Evolutionary conservation across 2,797 vertebrate species (phyloP), one percentile per base, ranked within the genome.

Genomic region (Enteromius thamalakanensis): DNA sequence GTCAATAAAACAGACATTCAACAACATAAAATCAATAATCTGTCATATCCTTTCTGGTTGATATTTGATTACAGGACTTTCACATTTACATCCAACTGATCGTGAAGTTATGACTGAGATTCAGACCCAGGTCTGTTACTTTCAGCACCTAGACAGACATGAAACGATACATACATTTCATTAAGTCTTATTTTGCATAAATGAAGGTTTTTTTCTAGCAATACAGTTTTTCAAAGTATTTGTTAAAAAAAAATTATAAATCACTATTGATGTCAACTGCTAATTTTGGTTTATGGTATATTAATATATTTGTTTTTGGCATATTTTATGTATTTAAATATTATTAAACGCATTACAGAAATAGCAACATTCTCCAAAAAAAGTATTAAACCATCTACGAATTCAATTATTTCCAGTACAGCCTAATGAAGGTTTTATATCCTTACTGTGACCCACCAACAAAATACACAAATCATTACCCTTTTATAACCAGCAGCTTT

Each of bases 71-170:
- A 14, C 53, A 37, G 29, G 23, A 21, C 9, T 65, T 47, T 64
- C 8, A 17, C 0, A 19, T 83, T 88, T 89, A 96, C 81, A 91
- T 89, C 96, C 97, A 97, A 85, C 70, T 94, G 90, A 97, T 89
- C 69, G 94, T 95, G 93, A 97, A 97, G 91, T 95, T 95, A 85
- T 92, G 93, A 86, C 81, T 94, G 84, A 97, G 95, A 72, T 88
- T 93, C 64, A 97, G 91, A 37, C 92, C 90, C 0, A 97, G 92
- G 79, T 93, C 84, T 1, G 87, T 83, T 23, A 97, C 94, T 0
- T 86, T 92, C 82, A 97, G 83, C 26, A 89, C 87, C 87, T 89
- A 72, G 2, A 82, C 47, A 72, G 19, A 86, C 19, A 68, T 4
- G 21, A 55, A 11, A 68, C 76, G 12, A 40, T 12, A 21, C 21